phyloP scores from a whole-genome alignment of 1,140 invertebrate genomes.

The Cyrtorhinus lividipennis region DNA sequence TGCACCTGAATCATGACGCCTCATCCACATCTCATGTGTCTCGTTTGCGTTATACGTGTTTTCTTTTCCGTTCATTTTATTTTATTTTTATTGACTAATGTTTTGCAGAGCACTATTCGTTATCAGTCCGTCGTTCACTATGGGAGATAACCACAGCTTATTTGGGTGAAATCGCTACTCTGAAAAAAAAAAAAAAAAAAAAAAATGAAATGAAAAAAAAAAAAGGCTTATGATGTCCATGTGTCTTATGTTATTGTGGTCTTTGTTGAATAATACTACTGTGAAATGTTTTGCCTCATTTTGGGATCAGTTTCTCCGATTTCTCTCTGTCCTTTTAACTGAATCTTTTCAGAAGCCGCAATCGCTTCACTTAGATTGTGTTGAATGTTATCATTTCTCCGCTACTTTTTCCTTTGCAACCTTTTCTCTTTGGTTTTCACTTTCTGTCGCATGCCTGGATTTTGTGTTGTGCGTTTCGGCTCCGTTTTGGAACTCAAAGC shows the following conservation, averaged over 20 bases:
- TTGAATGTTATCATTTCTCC: neutral
- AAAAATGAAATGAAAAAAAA: too few species aligned
- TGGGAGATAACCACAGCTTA: conserved; percentile 2
- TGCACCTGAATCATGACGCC: conserved; percentile 1
- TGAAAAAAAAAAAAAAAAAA: neutral
- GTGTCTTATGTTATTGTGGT: neutral
- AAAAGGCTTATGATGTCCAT: neutral
- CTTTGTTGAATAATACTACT: neutral
- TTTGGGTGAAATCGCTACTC: neutral
- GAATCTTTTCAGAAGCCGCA: too few species aligned
- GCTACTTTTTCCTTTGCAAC: neutral
- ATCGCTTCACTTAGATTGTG: too few species aligned
- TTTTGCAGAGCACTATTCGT: conserved; percentile 9
- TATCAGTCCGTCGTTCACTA: neutral
- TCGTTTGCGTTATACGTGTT: neutral
- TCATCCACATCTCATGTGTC: neutral
- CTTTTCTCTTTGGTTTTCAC: neutral
- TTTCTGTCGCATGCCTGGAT: neutral
- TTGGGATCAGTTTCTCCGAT: neutral
- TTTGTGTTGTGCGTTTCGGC: neutral
- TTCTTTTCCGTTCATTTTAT: neutral
- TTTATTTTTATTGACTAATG: conserved; percentile 1
- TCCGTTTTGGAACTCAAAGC: neutral
- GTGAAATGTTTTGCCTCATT: neutral
- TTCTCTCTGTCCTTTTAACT: neutral